phyloP scores from a whole-genome alignment of 2,888 invertebrate species.

The Cheilosia pagana region DNA sequence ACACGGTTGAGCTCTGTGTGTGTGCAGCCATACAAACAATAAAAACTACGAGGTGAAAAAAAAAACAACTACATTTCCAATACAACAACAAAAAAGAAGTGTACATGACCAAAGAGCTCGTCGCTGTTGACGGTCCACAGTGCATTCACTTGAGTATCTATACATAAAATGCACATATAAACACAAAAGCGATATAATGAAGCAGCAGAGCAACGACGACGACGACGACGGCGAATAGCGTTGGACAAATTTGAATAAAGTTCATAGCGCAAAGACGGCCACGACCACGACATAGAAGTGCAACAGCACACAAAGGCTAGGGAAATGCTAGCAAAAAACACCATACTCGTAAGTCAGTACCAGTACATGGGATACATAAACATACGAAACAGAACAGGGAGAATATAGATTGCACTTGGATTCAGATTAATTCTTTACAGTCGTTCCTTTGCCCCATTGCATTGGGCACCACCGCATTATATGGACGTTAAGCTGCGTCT shows the following conservation, averaged over 20 bases:
- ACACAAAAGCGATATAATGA: slow-evolving; percentile 62
- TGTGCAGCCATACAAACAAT: slow-evolving; percentile 60
- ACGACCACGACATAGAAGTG: slow-evolving; percentile 55
- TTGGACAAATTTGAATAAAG: slow-evolving; percentile 72
- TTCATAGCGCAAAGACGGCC: slow-evolving; percentile 64
- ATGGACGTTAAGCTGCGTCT: neutral
- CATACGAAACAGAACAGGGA: neutral
- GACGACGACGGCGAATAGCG: slow-evolving; percentile 49
- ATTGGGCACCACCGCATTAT: neutral
- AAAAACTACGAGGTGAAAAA: slow-evolving; percentile 34
- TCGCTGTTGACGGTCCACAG: slow-evolving; percentile 55
- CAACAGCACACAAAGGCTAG: slow-evolving; percentile 60
- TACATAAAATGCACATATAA: slow-evolving; percentile 61
- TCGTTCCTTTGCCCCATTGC: slow-evolving; percentile 23
- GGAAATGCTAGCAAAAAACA: slow-evolving; percentile 26
- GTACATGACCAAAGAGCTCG: slow-evolving; percentile 57
- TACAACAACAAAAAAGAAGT: slow-evolving; percentile 30
- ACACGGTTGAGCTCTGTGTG: slow-evolving; percentile 26
- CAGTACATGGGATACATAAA: neutral
- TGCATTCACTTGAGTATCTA: slow-evolving; percentile 69
- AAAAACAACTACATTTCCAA: slow-evolving; percentile 49
- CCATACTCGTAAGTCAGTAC: neutral
- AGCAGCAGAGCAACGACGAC: slow-evolving; percentile 25
- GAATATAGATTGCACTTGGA: slow-evolving; percentile 15
- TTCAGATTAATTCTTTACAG: slow-evolving; percentile 31